Conservation (phyloP, 2,113 vertebrate genomes). For the Pachycephala philippinensis region DNA sequence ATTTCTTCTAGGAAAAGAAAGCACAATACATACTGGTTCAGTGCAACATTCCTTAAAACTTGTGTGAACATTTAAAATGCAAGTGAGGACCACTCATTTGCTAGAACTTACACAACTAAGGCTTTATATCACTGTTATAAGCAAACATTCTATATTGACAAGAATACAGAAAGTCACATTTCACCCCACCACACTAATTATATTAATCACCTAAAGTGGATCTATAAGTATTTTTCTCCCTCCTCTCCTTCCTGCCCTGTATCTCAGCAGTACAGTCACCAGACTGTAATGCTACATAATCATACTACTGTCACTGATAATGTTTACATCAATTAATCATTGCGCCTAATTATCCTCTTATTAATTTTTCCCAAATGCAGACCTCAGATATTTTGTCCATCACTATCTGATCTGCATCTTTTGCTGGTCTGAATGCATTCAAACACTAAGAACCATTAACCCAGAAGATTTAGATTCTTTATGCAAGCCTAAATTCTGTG, state of each 20-base stretch:
- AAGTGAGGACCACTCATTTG: background rate
- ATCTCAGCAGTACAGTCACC: background rate
- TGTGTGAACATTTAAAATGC: background rate
- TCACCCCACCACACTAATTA: background rate
- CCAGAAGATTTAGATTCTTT: slow-evolving; percentile 37
- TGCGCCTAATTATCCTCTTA: background rate
- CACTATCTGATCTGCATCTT: background rate
- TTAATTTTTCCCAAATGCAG: slow-evolving; percentile 41
- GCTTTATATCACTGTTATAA: background rate
- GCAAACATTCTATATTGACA: background rate
- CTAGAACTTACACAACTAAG: background rate
- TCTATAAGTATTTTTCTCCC: background rate
- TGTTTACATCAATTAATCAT: background rate
- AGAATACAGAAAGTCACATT: background rate
- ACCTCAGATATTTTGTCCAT: slow-evolving; percentile 44
- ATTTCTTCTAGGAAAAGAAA: background rate
- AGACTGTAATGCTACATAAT: background rate
- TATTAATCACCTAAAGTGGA: background rate
- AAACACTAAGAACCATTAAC: slow-evolving; percentile 38
- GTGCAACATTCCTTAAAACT: background rate
- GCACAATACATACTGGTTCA: background rate
- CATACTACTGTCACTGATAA: slow-evolving; percentile 9
- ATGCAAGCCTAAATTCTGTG: slow-evolving; percentile 56
- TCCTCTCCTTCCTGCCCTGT: background rate
- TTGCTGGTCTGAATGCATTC: background rate